Conservation (phyloP, 2,888 invertebrate genomes). For the Zygogramma bicolorata region DNA sequence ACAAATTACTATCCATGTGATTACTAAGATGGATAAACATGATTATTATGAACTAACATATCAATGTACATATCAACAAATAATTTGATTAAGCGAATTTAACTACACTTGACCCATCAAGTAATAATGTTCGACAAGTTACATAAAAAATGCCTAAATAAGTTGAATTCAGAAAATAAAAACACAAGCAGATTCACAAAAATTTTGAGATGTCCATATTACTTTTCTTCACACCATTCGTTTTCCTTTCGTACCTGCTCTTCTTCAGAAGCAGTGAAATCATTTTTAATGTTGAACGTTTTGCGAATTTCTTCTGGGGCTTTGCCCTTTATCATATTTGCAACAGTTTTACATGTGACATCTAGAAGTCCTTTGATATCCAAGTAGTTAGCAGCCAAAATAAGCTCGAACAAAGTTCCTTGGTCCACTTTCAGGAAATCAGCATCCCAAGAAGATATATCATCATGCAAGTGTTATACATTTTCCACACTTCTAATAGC, state of each 20-base stretch:
- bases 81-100: not conserved
- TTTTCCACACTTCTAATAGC: too few relatives aligned
- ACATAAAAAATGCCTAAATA: not conserved
- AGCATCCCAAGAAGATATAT: constrained; percentile 99
- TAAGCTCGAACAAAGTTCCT: constrained; percentile 95
- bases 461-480: too few relatives aligned
- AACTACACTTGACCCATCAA: not conserved
- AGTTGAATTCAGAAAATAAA: not conserved
- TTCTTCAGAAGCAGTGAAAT: constrained; percentile 95
- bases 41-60: too few relatives aligned
- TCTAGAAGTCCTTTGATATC: constrained; percentile 96
- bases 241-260: constrained; percentile 98
- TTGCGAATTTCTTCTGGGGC: constrained; percentile 98
- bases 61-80: too few relatives aligned
- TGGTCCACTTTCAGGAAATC: constrained; percentile 99
- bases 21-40: not conserved
- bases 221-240: constrained; percentile 94
- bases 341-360: constrained; percentile 98
- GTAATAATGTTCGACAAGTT: not conserved
- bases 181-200: not conserved
- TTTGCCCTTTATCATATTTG: constrained; percentile 98
- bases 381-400: constrained; percentile 96
- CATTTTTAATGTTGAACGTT: constrained; percentile 97
- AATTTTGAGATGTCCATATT: constrained; percentile 48
- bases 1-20: not conserved